Evolutionary conservation across 2,113 vertebrate genomes (phyloP).

Genomic region (rabbit (Oryctolagus cuniculus)): mOryCun1.1 NC_091438.1:135988001-135988500

Average conservation of each 20-base stretch:
- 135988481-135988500: not conserved
- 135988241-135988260: not conserved
- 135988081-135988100: not conserved
- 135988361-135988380: not conserved
- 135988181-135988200: not conserved
- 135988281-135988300: not conserved
- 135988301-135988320: not conserved
- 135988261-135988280: not conserved
- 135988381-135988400: not conserved
- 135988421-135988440: not conserved
- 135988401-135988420: not conserved
- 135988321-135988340: not conserved
- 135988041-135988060: not conserved
- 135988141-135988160: fast-evolving
- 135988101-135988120: fast-evolving
- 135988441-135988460: not conserved
- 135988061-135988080: not conserved
- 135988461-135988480: not conserved
- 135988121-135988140: not conserved
- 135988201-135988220: not conserved
- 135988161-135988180: fast-evolving
- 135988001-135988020: not conserved
- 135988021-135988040: not conserved
- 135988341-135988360: not conserved
- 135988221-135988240: not conserved